Evolutionary conservation across 1,140 invertebrate species (phyloP), one percentile per base, ranked within the genome.

Genomic region (Stegodyphus mimosarum): DNA sequence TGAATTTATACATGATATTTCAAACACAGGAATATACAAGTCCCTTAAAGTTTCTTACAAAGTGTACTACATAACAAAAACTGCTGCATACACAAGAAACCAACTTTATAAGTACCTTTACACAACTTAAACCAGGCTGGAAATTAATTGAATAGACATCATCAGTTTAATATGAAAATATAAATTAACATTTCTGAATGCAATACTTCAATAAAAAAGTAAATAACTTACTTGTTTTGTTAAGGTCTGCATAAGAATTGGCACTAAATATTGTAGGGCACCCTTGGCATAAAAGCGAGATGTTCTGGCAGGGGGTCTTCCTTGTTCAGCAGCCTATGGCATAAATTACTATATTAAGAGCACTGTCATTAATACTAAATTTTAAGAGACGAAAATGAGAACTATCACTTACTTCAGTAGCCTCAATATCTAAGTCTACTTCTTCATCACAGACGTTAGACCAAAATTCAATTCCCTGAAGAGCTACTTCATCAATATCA

Each of bases 381-480:
- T 33, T 33, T 33, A 33, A 33, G 3, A 33, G 3, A 33, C 33
- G 3, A 33, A 33, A 33, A 33, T 33, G 33, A 33, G 33, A 33
- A 33, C 33, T 33, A 33, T n/a, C 13, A 88, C 66, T 87, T 89
- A 92, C 92, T 88, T 99, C 98, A 64, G 95, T 94, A 87, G 96
- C 95, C 91, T 99, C 98, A 90, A 99, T 97, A 6, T 95, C 94
- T 87, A 99, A 92, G 91, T 99, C 98, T 50, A 99, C 96, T 92
- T 99, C 99, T 92, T 99, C 98, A 91, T 99, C 99, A 89, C 98
- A 98, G 0, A 99, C 98, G 89, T 98, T 99, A 0, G 98, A 99
- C 99, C 99, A 99, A 92, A 99, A 99, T 91, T 99, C 99, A 91
- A 99, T 99, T 87, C 99, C 99, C 92, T 99, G 99, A 64, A 99